Evolutionary conservation across 2,888 invertebrate species (phyloP), one percentile per base, ranked within the genome.

Genomic region (Alsophila aescularia): DNA sequence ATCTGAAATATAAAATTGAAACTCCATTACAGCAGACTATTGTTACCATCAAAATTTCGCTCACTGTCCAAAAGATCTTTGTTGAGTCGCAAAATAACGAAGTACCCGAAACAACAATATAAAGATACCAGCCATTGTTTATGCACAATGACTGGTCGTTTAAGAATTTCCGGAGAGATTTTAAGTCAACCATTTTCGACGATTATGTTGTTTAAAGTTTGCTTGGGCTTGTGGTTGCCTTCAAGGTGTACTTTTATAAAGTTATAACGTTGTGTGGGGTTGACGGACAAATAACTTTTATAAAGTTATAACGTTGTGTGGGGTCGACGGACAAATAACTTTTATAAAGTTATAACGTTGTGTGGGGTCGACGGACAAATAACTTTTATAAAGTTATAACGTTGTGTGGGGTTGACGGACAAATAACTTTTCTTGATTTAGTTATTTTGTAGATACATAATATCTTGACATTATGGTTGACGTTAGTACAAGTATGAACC

Each of bases 41-140:
- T 55, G 52, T 55, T 44, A 34, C 31, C 52, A 58, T 55, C 52
- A 50, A 45, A 54, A 53, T 43, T 44, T 44, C 53, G 34, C 56
- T 41, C 44, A 54, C 37, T 32, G 47, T 43, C 51, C 50, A 14
- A 59, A 61, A 48, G 54, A 50, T 57, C 57, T 54, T 61, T 64
- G 64, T 64, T 49, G 59, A 52, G 51, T 52, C 53, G 36, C 63
- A 31, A 64, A 57, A 64, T 64, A 64, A 64, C 61, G 64, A 61
- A 57, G 54, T 47, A 52, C 57, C 62, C 36, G 16, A 48, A 54
- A 54, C 48, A 48, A 48, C 21, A 44, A 24, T 49, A 44, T 16
- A 40, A 36, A 54, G 64, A 64, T 63, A 64, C 21, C 49, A 32
- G 31, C 58, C 52, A 58, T 65, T 67, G 67, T 67, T 61, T 60